Evolutionary conservation across 2,113 vertebrate genomes (phyloP).

Genomic region (Apteryx mantelli): DNA sequence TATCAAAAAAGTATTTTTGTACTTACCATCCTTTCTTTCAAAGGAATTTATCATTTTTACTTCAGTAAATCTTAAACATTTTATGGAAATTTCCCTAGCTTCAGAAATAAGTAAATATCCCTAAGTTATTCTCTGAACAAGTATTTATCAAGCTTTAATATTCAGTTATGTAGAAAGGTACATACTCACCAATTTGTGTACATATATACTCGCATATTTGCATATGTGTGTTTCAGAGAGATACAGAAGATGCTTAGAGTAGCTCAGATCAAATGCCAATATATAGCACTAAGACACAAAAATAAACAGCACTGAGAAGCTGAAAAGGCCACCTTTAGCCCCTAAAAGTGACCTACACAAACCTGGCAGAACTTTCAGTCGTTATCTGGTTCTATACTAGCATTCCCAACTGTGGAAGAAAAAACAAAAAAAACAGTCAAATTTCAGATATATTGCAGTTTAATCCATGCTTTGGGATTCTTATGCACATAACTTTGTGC

Average conservation of each 20-base stretch:
- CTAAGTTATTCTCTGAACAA: neutral
- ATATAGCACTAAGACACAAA: neutral
- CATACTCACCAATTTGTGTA: neutral
- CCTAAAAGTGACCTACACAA: neutral
- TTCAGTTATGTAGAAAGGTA: neutral
- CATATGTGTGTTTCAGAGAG: neutral
- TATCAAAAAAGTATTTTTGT: neutral
- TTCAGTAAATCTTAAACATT: neutral
- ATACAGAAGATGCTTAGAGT: neutral
- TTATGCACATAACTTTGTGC: neutral
- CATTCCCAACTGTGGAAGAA: neutral
- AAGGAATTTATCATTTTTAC: neutral
- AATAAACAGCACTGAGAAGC: neutral
- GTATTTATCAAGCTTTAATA: neutral
- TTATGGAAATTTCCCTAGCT: neutral
- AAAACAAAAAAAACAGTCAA: neutral
- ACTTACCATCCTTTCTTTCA: neutral
- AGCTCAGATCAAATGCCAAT: neutral
- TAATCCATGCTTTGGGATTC: neutral
- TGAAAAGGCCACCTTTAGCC: neutral
- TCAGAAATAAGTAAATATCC: neutral
- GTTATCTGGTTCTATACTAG: neutral
- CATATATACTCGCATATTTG: neutral
- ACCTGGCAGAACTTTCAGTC: neutral
- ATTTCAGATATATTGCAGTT: neutral